phyloP scores from a whole-genome alignment of 2,113 vertebrate species.

The human (Homo sapiens) region DNA sequence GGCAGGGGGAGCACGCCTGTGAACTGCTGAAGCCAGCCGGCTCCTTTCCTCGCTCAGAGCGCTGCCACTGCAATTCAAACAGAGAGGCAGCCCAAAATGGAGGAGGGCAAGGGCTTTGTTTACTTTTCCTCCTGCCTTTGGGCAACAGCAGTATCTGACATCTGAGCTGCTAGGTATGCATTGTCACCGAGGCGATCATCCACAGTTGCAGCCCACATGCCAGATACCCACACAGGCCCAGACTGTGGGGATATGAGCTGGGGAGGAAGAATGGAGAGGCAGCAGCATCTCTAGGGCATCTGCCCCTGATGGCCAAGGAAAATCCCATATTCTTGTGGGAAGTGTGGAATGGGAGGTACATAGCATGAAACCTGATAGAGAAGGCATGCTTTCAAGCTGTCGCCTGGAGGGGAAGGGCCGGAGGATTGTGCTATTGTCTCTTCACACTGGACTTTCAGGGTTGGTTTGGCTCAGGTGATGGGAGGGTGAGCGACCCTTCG shows the following conservation, averaged over 20 bases:
- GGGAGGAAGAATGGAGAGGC: background rate
- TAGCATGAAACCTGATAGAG: background rate
- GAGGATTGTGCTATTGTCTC: background rate
- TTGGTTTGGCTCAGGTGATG: background rate
- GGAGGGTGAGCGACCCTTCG: background rate
- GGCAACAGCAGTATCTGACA: constrained; percentile 76
- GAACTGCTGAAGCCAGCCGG: constrained; percentile 73
- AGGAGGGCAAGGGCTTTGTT: constrained; percentile 80
- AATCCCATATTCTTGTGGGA: background rate
- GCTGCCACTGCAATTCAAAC: constrained; percentile 84
- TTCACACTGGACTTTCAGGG: background rate
- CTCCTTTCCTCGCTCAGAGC: constrained; percentile 83
- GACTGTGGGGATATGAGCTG: accelerated
- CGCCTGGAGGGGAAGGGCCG: background rate
- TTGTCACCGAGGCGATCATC: constrained; percentile 14
- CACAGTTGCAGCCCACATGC: background rate
- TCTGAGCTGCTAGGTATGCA: constrained; percentile 72
- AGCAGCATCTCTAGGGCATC: background rate
- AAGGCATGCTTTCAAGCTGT: background rate
- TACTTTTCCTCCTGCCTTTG: constrained; percentile 79
- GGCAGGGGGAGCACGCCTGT: constrained; percentile 70
- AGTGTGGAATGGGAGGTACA: background rate
- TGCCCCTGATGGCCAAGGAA: background rate
- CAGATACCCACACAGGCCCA: background rate
- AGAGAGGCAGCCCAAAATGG: constrained; percentile 80